Percentiles rank a stretch among this genome's conserved stretches.
These are phyloP conservation scores for Machimus atricapillus DNA, from an alignment of 2,888 invertebrate genomes.

Conservation along the genomic window DNA sequence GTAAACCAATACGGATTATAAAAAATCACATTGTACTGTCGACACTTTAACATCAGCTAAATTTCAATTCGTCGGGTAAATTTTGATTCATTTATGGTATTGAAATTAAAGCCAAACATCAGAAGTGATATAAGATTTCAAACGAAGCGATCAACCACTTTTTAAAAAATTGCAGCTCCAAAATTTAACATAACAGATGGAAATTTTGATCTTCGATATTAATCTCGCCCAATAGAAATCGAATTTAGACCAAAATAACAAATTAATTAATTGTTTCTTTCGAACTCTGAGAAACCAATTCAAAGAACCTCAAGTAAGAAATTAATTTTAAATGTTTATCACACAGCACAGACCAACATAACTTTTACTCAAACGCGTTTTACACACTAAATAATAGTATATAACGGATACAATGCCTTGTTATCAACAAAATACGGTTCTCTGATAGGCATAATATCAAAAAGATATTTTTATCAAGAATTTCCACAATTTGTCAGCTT, in stretches of 20 bases:
- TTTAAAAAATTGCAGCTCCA: background rate
- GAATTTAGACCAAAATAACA: background rate
- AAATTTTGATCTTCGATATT: background rate
- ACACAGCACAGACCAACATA: constrained; percentile 41
- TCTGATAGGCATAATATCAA: background rate
- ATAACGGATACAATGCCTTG: background rate
- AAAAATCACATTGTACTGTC: no score
- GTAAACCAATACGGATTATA: background rate
- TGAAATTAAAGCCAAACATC: no score
- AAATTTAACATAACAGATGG: background rate
- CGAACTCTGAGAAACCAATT: background rate
- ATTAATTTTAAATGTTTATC: constrained; percentile 28
- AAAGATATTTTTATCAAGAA: constrained; percentile 35
- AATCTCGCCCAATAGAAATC: background rate
- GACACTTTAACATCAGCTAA: background rate
- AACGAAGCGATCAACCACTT: background rate
- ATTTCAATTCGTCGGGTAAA: background rate
- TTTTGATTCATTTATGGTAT: background rate
- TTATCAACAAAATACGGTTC: background rate
- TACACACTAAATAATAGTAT: constrained; percentile 31
- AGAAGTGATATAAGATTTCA: background rate
- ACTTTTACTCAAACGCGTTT: constrained; percentile 10
- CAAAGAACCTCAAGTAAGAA: constrained; percentile 14
- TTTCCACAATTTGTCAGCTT: constrained; percentile 42
- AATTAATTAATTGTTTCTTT: background rate